Evolutionary conservation across 2,113 vertebrate genomes (phyloP).

Genomic region (Daboia siamensis): DNA sequence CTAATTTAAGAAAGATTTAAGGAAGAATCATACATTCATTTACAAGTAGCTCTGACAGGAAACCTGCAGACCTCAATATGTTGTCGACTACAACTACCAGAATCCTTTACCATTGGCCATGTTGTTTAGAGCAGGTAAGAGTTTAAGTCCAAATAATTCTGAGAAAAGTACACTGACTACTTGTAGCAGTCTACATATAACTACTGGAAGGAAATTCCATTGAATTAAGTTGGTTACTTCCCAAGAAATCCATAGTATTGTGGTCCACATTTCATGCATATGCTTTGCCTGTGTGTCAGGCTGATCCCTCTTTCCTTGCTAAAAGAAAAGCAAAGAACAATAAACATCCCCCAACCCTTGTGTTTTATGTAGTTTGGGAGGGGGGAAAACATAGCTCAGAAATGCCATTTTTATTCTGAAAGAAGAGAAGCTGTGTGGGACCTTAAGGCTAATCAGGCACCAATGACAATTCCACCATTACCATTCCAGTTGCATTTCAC

Average conservation of each 20-base stretch:
- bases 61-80: not conserved
- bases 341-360: not conserved
- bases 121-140: not conserved
- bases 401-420: not conserved
- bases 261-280: not conserved
- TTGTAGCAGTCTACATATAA: not conserved
- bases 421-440: not conserved
- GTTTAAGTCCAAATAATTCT: not conserved
- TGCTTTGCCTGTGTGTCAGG: not conserved
- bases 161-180: not conserved
- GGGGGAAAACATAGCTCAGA: not conserved
- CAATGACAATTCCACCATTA: not conserved
- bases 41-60: not conserved
- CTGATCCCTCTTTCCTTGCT: not conserved
- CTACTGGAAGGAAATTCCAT: not conserved
- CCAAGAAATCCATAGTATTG: not conserved
- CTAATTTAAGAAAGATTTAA: not conserved
- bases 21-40: not conserved
- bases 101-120: not conserved
- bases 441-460: not conserved
- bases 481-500: not conserved
- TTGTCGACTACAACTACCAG: not conserved
- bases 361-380: not conserved
- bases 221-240: not conserved
- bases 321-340: not conserved